Evolutionary conservation across 2,888 invertebrate genomes (phyloP), one percentile per base, ranked within the genome.

Genomic region (Silvanus unidentatus): DNA sequence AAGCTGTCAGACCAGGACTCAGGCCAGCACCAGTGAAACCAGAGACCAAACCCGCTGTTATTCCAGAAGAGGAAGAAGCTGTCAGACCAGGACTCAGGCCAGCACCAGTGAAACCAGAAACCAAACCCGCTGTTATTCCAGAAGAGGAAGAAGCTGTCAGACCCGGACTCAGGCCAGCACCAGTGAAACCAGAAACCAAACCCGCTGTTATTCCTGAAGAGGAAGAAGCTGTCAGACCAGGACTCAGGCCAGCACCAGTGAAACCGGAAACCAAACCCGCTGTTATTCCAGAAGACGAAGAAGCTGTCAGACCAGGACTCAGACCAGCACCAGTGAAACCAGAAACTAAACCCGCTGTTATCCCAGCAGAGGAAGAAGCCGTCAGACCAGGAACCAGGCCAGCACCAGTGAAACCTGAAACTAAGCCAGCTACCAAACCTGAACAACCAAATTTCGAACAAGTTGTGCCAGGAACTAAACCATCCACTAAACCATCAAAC

Each of bases 11-110:
- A 22, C 22, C 22, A 22, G 22, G 22, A 22, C 3, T 8, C 8
- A 3, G 22, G 1, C 39, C 39, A 10, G 13, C 29, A 35, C 35
- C 42, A 16, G n/a, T n/a, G n/a, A n/a, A n/a, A n/a, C n/a, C n/a
- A n/a, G n/a, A n/a, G n/a, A n/a, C n/a, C n/a, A n/a, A n/a, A n/a
- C n/a, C n/a, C n/a, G n/a, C n/a, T n/a, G 12, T 30, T 27, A 16
- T 12, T 13, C 42, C 37, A 27, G 45, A 11, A 37, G 43, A 45
- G 37, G 44, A 44, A 16, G 44, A 44, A 39, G 41, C 32, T 34
- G 29, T 45, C 9, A 35, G 16, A 8, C 37, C 27, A 16, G n/a
- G n/a, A n/a, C 22, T 29, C 35, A 36, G 28, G 10, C 28, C 28
- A 28, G 8, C 10, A 9, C 8, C 28, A 28, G 10, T 9, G 8